Evolutionary conservation across 2,113 vertebrate species (phyloP).

Genomic region (Microcebus jonahi): DNA sequence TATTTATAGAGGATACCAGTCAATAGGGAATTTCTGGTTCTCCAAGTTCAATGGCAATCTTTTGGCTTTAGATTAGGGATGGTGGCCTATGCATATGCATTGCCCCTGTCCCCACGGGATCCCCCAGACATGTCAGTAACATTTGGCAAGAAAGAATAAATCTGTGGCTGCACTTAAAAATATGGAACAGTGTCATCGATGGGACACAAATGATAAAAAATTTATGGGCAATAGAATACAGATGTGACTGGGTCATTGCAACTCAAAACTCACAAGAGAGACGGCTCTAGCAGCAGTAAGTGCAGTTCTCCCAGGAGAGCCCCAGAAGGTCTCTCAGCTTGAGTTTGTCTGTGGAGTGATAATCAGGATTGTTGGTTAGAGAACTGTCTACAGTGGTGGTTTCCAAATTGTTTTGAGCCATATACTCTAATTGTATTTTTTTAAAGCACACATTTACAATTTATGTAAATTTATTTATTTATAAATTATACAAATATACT

Average conservation of each 20-base stretch:
- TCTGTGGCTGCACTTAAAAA: not conserved
- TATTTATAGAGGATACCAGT: not conserved
- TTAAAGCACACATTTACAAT: not conserved
- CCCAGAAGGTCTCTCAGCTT: not conserved
- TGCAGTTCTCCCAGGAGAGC: not conserved
- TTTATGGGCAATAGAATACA: constrained; percentile 26
- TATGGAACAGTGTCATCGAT: not conserved
- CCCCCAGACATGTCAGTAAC: not conserved
- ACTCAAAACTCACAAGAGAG: not conserved
- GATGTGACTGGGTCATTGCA: constrained; percentile 2
- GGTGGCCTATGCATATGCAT: no score
- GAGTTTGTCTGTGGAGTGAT: not conserved
- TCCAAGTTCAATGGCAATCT: not conserved
- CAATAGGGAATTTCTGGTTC: not conserved
- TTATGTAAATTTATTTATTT: not conserved
- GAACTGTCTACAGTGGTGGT: not conserved
- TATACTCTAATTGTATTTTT: not conserved
- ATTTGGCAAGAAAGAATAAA: not conserved
- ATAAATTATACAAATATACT: constrained; percentile 30
- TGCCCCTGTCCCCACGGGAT: not conserved
- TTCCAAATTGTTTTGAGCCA: constrained; percentile 27
- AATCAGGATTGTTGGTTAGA: not conserved
- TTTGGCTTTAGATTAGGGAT: not conserved
- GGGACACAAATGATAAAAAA: constrained; percentile 57
- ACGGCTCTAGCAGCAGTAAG: not conserved